Evolutionary conservation across 2,113 vertebrate genomes (phyloP).

Genomic region (Heliornis fulica): DNA sequence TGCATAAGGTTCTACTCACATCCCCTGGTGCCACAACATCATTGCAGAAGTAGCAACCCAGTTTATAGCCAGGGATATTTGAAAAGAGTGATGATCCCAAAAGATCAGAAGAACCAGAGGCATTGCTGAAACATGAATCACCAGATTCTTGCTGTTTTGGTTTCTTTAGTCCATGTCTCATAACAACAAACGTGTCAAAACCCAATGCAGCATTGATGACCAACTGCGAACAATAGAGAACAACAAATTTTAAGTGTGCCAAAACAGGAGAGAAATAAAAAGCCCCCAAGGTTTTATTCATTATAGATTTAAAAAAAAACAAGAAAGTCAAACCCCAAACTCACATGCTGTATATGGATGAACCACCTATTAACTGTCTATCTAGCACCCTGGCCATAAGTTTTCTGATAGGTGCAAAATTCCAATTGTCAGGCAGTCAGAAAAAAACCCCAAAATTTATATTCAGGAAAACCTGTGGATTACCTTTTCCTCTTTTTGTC

Average conservation of each 20-base stretch:
- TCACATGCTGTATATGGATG: not conserved
- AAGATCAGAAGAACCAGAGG: constrained; percentile 62
- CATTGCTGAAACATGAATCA: constrained; percentile 42
- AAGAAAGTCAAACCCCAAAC: rapidly evolving
- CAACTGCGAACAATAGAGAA: constrained; percentile 73
- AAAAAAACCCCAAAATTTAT: too few species aligned
- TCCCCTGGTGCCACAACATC: constrained; percentile 97
- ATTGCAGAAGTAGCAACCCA: constrained; percentile 99
- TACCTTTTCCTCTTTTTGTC: not conserved
- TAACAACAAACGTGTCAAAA: constrained; percentile 98
- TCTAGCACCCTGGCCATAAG: not conserved
- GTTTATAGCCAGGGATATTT: constrained; percentile 95
- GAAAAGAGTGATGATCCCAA: constrained; percentile 91
- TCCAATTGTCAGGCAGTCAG: not conserved
- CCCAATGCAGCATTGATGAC: constrained; percentile 95
- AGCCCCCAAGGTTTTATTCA: not conserved
- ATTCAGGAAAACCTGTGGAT: too few species aligned
- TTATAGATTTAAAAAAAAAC: not conserved
- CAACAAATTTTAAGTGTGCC: not conserved
- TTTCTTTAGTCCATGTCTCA: constrained; percentile 95
- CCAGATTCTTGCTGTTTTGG: constrained; percentile 68
- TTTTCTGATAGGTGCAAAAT: not conserved
- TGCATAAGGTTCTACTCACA: constrained; percentile 76
- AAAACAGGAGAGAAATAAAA: not conserved
- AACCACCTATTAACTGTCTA: not conserved